Evolutionary conservation across 2,113 vertebrate species (phyloP), one percentile per base, ranked within the genome.

Genomic region (Cyrtonyx montezumae): DNA sequence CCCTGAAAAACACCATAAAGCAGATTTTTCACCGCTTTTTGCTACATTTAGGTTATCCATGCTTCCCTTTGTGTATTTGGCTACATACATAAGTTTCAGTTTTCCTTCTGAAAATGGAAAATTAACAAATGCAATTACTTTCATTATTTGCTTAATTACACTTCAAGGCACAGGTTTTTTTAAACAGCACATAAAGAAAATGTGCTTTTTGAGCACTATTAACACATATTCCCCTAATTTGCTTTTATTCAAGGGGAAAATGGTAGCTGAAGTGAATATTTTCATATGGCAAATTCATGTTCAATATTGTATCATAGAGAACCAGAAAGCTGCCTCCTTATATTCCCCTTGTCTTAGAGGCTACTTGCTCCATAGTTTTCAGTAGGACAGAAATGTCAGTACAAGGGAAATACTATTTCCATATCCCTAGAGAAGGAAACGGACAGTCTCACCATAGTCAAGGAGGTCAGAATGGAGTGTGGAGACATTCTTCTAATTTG

Each of bases 91-190:
- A 9, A 55, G 11, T 34, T 32, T 51, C 71, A 75, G 4, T 59
- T 91, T 84, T 78, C 13, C 36, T 74, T 90, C 61, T 49, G 12
- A 25, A 91, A 70, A 75, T 49, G 40, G 32, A 81, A 80, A 91
- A 93, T 68, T 81, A 92, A 63, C 61, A 78, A 88, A 6, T 49
- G 4, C 7, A 86, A 79, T 65, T 56, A 48, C 26, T 32, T 53
- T n/a, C 0, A 42, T 71, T 88, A 86, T 53, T 92, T 26, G 7
- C 28, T 84, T 80, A 84, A 61, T 65, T 81, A 7, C 13, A 45
- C 18, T 83, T 68, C 11, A 25, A 91, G 51, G 8, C 10, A 55
- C 6, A 80, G 40, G 56, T 36, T 11, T 46, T 74, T 87, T 62
- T 30, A 90, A 88, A 86, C 13, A 81, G 3, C n/a, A 20, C 26